Evolutionary conservation across 1,140 invertebrate genomes (phyloP).

Genomic region (Heliconius nattereri): DNA sequence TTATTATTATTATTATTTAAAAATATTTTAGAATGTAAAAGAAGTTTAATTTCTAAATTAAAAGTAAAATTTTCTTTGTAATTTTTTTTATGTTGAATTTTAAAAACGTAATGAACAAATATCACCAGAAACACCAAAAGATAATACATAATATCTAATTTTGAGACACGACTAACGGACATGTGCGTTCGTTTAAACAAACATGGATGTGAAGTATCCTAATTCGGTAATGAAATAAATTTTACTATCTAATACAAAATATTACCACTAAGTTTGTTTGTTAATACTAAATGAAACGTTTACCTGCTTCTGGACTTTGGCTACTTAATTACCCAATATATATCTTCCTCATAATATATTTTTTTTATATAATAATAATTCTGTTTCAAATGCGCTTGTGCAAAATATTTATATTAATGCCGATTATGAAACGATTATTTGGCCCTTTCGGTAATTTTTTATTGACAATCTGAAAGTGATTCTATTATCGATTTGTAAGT

Average conservation of each 20-base stretch:
- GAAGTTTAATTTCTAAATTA: neutral
- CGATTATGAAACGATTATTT: conserved; percentile 10
- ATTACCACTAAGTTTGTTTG: conserved; percentile 49
- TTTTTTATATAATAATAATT: neutral
- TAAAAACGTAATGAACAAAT: neutral
- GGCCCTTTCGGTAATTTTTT: neutral
- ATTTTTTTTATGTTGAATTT: neutral
- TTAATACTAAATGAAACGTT: conserved; percentile 52
- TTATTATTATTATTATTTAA: too few species aligned
- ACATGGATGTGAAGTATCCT: conserved; percentile 24
- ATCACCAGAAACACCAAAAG: neutral
- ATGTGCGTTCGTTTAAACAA: conserved; percentile 45
- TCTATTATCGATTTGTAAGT: neutral
- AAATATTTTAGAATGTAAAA: too few species aligned
- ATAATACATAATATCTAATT: conserved; percentile 33
- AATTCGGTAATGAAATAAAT: conserved; percentile 49
- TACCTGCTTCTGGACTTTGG: conserved; percentile 57
- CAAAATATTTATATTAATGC: neutral
- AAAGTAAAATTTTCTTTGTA: neutral
- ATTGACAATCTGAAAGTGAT: too few species aligned
- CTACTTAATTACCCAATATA: conserved; percentile 39
- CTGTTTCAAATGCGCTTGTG: conserved; percentile 8
- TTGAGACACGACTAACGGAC: conserved; percentile 36
- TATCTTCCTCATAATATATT: neutral
- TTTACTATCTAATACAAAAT: conserved; percentile 66